Percentiles rank a stretch among this genome's conserved stretches.
Conservation (phyloP, 2,113 vertebrate species). For the Chaetodon trifascialis region DNA sequence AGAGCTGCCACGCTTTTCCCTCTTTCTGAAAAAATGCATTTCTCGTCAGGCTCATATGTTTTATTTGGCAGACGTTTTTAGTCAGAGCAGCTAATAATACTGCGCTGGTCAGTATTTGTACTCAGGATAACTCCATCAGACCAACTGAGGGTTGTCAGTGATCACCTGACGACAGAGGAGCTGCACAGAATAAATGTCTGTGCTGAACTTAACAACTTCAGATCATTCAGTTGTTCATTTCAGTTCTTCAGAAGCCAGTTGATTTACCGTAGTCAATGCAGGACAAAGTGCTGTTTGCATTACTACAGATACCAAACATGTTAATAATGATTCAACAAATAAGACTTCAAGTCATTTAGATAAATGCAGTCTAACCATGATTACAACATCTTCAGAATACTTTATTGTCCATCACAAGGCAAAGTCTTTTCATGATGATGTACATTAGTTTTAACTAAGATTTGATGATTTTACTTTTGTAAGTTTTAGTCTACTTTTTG, state of each 20-base stretch:
- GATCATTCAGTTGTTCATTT: background rate
- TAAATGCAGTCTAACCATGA: too few species aligned
- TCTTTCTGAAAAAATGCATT: constrained; percentile 31
- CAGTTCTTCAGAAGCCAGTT: background rate
- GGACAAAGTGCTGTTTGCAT: too few species aligned
- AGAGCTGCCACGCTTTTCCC: constrained; percentile 36
- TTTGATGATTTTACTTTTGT: too few species aligned
- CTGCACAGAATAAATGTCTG: background rate
- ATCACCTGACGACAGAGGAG: background rate
- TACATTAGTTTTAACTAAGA: too few species aligned
- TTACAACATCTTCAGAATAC: too few species aligned
- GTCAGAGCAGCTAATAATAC: background rate
- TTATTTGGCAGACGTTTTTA: background rate
- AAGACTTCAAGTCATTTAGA: too few species aligned
- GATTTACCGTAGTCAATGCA: too few species aligned
- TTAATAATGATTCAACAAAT: too few species aligned
- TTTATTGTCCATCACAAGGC: too few species aligned
- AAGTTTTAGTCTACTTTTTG: too few species aligned
- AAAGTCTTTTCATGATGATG: too few species aligned
- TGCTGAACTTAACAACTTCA: background rate
- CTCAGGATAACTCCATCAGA: background rate
- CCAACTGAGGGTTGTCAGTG: background rate
- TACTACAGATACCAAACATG: too few species aligned
- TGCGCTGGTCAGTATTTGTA: background rate
- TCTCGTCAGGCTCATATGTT: background rate